These are phyloP conservation scores for Netelia fuscicornis DNA, from an alignment of 2,888 invertebrate species.

Conservation along the genomic window DNA sequence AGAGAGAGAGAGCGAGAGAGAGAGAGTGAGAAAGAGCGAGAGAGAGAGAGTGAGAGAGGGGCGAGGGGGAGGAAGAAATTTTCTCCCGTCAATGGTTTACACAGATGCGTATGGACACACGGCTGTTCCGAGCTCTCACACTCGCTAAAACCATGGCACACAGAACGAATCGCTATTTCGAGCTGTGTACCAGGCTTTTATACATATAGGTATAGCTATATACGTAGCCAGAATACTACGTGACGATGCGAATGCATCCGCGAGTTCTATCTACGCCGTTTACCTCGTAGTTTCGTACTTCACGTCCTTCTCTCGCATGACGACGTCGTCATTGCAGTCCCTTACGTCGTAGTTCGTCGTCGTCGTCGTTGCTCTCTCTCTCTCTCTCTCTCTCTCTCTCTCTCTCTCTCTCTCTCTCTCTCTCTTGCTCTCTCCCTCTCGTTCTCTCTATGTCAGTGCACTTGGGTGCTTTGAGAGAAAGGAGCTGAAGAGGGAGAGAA, in stretches of 20 bases:
- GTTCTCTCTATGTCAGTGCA: neutral
- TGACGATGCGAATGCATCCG: slow-evolving; percentile 49
- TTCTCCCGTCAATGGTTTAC: slow-evolving; percentile 32
- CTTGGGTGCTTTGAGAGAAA: neutral
- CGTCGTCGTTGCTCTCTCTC: slow-evolving; percentile 6
- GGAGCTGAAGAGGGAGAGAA: neutral
- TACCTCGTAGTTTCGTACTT: slow-evolving; percentile 37
- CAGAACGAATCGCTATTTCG: slow-evolving; percentile 44
- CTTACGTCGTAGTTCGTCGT: slow-evolving; percentile 6
- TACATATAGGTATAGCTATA: slow-evolving; percentile 9
- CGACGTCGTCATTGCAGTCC: too few species aligned
- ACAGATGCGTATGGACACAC: neutral
- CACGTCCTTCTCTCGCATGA: slow-evolving; percentile 15
- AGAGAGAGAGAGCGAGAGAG: neutral
- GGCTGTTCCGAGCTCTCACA: neutral
- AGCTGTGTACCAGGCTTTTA: slow-evolving; percentile 1
- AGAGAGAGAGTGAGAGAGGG: too few species aligned
- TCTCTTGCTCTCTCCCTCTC: too few species aligned
- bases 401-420: too few species aligned
- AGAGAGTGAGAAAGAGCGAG: too few species aligned
- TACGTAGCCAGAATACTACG: slow-evolving; percentile 14
- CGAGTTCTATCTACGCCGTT: slow-evolving; percentile 49
- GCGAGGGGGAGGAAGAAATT: too few species aligned
- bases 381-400: neutral
- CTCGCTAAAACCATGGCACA: slow-evolving; percentile 31